A percentile compares a stretch with the other conserved stretches of the same genome.
phyloP scores from a whole-genome alignment of 2,797 vertebrate genomes.

The Myotis daubentonii region DNA sequence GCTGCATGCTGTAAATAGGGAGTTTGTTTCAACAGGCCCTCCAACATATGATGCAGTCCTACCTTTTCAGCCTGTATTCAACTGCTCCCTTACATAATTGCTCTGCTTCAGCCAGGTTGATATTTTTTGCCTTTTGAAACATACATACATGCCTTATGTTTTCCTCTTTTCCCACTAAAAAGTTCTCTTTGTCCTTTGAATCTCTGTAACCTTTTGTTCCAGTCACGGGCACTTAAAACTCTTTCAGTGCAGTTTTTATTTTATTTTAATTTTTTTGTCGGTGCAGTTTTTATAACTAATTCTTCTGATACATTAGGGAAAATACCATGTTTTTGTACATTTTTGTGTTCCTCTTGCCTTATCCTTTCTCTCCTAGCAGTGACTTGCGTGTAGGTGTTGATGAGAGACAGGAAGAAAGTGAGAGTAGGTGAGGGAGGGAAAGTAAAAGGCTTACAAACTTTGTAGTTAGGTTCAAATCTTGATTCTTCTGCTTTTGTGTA shows the following conservation, averaged over 20 bases:
- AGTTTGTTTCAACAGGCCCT: conserved; percentile 38
- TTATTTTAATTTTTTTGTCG: not conserved
- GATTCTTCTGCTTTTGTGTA: not conserved
- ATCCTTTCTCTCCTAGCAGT: not conserved
- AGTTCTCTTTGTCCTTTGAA: conserved; percentile 16
- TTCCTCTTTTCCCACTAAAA: not conserved
- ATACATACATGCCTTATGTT: not conserved
- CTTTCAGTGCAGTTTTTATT: not conserved
- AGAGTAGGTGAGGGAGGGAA: not conserved
- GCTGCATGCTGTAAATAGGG: not conserved
- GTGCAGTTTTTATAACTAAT: not conserved
- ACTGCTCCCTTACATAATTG: not conserved
- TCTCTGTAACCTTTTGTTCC: conserved; percentile 13
- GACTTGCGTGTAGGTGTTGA: not conserved
- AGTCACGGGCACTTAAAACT: not conserved
- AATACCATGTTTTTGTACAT: not conserved
- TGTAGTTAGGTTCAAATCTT: not conserved
- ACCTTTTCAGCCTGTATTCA: conserved; percentile 10
- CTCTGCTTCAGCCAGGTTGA: not conserved
- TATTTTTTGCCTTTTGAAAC: conserved; percentile 55
- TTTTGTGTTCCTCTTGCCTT: not conserved
- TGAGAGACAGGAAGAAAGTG: not conserved
- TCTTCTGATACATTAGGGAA: not conserved
- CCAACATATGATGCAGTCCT: not conserved
- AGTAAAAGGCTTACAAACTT: not conserved